phyloP scores from a whole-genome alignment of 2,797 vertebrate species.

The Rhinogobio ventralis region DNA sequence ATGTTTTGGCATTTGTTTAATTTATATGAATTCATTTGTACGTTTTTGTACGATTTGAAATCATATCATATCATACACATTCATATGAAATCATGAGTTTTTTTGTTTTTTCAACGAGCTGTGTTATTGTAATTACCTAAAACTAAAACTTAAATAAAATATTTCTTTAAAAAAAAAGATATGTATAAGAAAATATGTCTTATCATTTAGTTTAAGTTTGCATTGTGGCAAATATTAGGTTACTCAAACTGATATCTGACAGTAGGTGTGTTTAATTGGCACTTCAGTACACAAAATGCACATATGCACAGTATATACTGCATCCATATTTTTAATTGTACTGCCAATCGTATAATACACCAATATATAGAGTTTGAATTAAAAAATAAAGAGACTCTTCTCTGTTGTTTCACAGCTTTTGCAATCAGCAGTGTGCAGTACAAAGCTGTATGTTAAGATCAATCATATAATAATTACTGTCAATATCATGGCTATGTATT shows the following conservation, averaged over 20 bases:
- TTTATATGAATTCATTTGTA: background rate
- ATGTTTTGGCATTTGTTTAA: background rate
- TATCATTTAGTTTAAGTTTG: no score
- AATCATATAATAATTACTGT: no score
- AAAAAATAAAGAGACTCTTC: background rate
- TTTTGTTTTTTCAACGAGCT: no score
- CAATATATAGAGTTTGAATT: background rate
- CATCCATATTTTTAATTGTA: background rate
- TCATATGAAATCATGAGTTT: background rate
- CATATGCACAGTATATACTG: background rate
- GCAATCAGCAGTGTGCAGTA: background rate
- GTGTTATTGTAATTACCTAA: no score
- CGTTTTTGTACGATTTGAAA: background rate
- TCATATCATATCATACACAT: background rate
- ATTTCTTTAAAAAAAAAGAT: no score
- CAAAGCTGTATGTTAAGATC: background rate
- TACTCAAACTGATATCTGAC: background rate
- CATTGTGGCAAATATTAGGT: background rate
- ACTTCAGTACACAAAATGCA: background rate
- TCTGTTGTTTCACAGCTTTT: background rate
- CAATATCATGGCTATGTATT: background rate
- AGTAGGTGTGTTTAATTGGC: no score
- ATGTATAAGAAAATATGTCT: no score
- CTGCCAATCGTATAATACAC: background rate
- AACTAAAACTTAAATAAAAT: no score